Percentiles rank a stretch among this genome's conserved stretches.
Conservation (phyloP, 2,888 invertebrate genomes). For the Tipula lateralis region DNA sequence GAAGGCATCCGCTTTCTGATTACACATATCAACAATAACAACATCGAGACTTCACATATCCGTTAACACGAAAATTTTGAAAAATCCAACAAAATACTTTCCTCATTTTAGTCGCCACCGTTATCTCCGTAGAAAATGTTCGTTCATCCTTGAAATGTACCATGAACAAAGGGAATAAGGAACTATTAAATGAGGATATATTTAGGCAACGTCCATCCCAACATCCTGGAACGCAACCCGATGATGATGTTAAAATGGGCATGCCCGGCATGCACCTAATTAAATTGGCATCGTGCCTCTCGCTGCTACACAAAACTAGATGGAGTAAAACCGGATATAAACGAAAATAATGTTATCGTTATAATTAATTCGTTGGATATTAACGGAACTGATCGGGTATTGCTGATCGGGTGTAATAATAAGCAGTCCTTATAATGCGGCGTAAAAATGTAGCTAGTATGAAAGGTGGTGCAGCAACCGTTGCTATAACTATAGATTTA, state of each 20-base stretch:
- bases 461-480: constrained; percentile 39
- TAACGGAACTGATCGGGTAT: constrained; percentile 44
- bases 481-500: constrained; percentile 40
- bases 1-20: no score
- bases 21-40: no score
- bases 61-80: background rate
- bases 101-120: background rate
- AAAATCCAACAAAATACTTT: background rate
- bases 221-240: constrained; percentile 30
- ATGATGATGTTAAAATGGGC: constrained; percentile 51
- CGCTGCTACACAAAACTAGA: constrained; percentile 45
- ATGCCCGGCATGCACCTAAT: constrained; percentile 68
- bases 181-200: constrained; percentile 73
- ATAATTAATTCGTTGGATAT: constrained; percentile 25
- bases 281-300: constrained; percentile 64
- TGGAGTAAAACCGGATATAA: constrained; percentile 26
- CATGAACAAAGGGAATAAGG: constrained; percentile 82
- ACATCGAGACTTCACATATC: no score
- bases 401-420: constrained; percentile 37
- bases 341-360: constrained; percentile 29
- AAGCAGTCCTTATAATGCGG: constrained; percentile 38
- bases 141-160: constrained; percentile 89
- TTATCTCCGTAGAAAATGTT: constrained; percentile 59
- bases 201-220: constrained; percentile 54
- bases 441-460: constrained; percentile 39